Base-by-base conservation (phyloP, 2,113 vertebrate species). In the Apteryx owenii region DNA sequence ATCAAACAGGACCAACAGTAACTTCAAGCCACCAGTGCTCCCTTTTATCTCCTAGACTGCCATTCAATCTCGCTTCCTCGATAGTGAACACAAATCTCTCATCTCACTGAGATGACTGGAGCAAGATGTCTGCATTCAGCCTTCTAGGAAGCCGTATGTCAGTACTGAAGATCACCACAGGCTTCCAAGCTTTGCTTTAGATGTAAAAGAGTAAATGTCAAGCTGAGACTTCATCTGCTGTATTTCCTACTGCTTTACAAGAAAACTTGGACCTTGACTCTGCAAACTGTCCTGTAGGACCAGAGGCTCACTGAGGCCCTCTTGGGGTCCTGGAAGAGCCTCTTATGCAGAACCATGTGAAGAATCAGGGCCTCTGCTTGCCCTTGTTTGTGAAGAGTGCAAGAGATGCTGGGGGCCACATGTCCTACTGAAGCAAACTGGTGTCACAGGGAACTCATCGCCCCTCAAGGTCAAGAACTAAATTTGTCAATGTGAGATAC, bases 281-380 rank as follows among this genome's bases (percentile, higher is more conserved):
- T 53, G n/a, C 42, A 83, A 56, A 33, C 54, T n/a, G 60, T 56
- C 44, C 54, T 61, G 46, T 4, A 68, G 69, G 54, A 78, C 3
- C 21, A 1, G 36, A 76, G 50, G n/a, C 42, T 26, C n/a, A 77
- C 38, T 25, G 60, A 75, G 38, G 40, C 54, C 50, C 42, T 82
- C 71, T 58, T 1, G 0, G 36, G 51, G 79, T 56, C 48, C 80
- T 40, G 44, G 5, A 6, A 85, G 42, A 22, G 69, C 69, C 50
- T 33, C 73, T 19, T 10, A 25, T 1, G 0, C 77, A 60, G 89
- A 54, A 25, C 22, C 31, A 54, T 1, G 0, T 26, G 46, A 29
- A 51, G 33, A 21, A 25, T 26, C 22, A 17, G 44, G 23, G 48
- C 42, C 44, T 33, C 42, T 69, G 70, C 92, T 72, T 0, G 0